Evolutionary conservation across 2,888 invertebrate species (phyloP).

Genomic region (Theretra japonica): DNA sequence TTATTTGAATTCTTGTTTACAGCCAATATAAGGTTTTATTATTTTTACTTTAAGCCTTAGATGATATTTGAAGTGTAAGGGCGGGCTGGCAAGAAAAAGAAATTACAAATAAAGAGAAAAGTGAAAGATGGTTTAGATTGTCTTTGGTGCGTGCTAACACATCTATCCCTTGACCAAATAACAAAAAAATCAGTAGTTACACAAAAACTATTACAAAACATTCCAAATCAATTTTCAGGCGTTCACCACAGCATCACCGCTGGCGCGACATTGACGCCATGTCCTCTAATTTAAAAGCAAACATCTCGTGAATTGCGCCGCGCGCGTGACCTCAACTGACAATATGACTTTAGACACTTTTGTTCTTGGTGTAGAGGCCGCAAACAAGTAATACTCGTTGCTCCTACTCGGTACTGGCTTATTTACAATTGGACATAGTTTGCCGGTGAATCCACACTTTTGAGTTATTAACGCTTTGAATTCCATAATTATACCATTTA

Average conservation of each 20-base stretch:
- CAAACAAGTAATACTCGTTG: conserved; percentile 68
- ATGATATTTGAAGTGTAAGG: too few relatives aligned
- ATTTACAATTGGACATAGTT: conserved; percentile 24
- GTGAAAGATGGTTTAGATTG: too few relatives aligned
- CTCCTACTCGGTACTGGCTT: conserved; percentile 14
- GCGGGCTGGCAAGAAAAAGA: too few relatives aligned
- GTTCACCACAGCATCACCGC: not conserved
- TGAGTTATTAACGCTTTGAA: not conserved
- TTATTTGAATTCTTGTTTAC: too few relatives aligned
- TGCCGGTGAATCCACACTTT: not conserved
- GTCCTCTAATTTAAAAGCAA: conserved; percentile 34
- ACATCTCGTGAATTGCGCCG: conserved; percentile 37
- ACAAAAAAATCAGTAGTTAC: too few relatives aligned
- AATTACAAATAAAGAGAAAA: too few relatives aligned
- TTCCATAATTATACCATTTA: too few relatives aligned
- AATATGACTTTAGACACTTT: conserved; percentile 71
- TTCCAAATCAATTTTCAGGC: not conserved
- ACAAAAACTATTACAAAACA: not conserved
- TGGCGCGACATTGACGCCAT: conserved; percentile 22
- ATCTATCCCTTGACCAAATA: too few relatives aligned
- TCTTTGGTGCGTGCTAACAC: too few relatives aligned
- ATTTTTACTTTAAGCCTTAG: too few relatives aligned
- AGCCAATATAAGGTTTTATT: too few relatives aligned
- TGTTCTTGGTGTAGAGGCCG: conserved; percentile 70
- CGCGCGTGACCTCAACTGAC: conserved; percentile 64